A percentile compares a stretch with the other conserved stretches of the same genome.
phyloP scores from a whole-genome alignment of 2,888 invertebrate species.

The Aphodius granarius region DNA sequence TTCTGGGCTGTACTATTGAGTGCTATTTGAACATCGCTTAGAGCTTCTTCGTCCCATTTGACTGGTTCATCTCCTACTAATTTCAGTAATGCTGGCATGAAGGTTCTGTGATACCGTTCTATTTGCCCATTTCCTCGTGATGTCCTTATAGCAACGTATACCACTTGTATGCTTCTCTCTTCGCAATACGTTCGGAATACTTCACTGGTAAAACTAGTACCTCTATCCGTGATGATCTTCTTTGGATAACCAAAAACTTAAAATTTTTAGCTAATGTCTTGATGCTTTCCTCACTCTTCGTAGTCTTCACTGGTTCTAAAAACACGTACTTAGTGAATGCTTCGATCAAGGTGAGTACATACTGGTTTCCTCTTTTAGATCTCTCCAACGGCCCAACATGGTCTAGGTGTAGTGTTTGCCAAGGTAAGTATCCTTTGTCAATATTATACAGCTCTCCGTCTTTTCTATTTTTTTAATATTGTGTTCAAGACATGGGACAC shows the following conservation, averaged over 20 bases:
- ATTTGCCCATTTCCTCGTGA: slow-evolving; percentile 35
- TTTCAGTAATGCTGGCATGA: neutral
- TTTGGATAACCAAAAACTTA: slow-evolving; percentile 33
- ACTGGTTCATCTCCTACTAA: neutral
- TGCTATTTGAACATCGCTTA: no score
- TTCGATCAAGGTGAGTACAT: neutral
- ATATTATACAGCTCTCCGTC: neutral
- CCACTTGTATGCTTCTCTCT: no score
- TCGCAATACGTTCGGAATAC: no score
- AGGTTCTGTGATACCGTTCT: neutral
- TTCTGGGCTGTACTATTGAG: no score
- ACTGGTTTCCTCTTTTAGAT: neutral
- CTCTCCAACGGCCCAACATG: neutral
- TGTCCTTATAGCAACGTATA: no score
- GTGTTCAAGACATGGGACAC: neutral
- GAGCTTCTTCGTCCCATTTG: neutral
- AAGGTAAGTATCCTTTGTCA: neutral
- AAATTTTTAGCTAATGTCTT: slow-evolving; percentile 44
- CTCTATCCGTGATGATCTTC: no score
- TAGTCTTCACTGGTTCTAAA: no score
- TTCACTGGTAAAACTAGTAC: no score
- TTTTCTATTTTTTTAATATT: neutral
- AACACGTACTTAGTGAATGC: no score
- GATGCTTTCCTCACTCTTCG: no score
- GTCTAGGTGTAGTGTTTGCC: neutral